Percentiles rank a stretch among this genome's conserved stretches.
These are phyloP conservation scores for Epinotia brunnichana DNA, from an alignment of 2,888 invertebrate species.

Conservation along the genomic window DNA sequence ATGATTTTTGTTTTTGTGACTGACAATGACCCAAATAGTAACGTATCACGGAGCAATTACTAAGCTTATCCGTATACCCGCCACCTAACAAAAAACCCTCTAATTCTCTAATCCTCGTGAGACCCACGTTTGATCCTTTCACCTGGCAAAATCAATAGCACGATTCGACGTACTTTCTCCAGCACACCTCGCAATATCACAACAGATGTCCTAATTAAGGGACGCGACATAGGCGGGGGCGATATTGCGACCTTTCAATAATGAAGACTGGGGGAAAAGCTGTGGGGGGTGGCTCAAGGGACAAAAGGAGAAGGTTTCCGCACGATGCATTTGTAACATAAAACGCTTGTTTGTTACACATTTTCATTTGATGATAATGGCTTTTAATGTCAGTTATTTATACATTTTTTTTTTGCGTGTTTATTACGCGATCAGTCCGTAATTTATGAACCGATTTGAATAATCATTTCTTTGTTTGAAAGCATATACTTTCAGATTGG, in stretches of 20 bases:
- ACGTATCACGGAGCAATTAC: too few species aligned
- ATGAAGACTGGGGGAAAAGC: conserved; percentile 72
- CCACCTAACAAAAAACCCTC: not conserved
- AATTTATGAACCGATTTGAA: too few species aligned
- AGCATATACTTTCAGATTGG: too few species aligned
- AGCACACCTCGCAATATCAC: conserved; percentile 77
- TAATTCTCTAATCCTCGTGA: not conserved
- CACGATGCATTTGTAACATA: not conserved
- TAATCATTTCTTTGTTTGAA: too few species aligned
- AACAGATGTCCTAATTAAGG: conserved; percentile 81
- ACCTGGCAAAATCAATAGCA: conserved; percentile 26
- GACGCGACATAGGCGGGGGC: conserved; percentile 68
- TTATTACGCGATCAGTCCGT: too few species aligned
- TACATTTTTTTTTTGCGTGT: too few species aligned
- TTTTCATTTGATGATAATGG: too few species aligned
- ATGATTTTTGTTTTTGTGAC: too few species aligned
- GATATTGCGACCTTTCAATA: conserved; percentile 80
- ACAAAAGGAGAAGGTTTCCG: not conserved
- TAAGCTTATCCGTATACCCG: not conserved
- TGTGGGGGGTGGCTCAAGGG: conserved; percentile 48
- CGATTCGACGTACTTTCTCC: conserved; percentile 47
- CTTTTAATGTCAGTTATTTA: too few species aligned
- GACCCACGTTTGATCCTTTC: conserved; percentile 15
- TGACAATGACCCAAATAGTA: too few species aligned
- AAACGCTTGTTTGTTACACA: too few species aligned